These are phyloP conservation scores for Noctuana brunneofusca DNA, from an alignment of 2,888 invertebrate species.

Conservation along the genomic window DNA sequence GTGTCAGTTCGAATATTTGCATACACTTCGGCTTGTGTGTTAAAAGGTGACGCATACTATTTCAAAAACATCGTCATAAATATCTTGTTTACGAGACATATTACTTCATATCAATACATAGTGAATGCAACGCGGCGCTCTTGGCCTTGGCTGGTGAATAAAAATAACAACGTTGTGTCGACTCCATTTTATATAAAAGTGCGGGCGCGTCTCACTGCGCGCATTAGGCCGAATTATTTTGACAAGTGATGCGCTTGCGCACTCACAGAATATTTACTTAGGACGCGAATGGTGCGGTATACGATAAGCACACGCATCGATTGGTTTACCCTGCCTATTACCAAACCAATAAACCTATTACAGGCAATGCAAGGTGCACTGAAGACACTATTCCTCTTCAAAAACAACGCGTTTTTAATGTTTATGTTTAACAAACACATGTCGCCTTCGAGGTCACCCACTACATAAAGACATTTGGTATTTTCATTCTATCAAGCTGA, in stretches of 20 bases:
- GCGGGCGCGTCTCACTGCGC: conserved; percentile 49
- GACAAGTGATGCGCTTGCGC: conserved; percentile 36
- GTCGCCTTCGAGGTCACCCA: conserved; percentile 50
- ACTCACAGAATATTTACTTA: conserved; percentile 39
- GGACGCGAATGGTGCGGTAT: conserved; percentile 28
- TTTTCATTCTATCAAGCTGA: conserved; percentile 36
- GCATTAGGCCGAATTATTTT: conserved; percentile 44
- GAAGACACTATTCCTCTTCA: conserved; percentile 3
- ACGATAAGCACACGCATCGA: conserved; percentile 37
- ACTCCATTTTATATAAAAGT: conserved; percentile 67
- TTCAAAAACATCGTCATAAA: conserved; percentile 46
- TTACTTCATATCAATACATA: conserved; percentile 54
- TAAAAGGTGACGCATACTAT: conserved; percentile 34
- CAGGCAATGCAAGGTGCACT: conserved; percentile 33
- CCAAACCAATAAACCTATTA: conserved; percentile 62
- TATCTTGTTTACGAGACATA: conserved; percentile 67
- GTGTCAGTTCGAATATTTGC: background rate
- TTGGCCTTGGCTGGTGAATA: conserved; percentile 72
- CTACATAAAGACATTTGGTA: conserved; percentile 43
- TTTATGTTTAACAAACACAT: conserved; percentile 62
- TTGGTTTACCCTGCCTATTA: conserved; percentile 46
- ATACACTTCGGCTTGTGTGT: background rate
- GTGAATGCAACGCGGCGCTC: conserved; percentile 73
- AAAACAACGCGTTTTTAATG: conserved; percentile 49
- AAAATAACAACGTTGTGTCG: conserved; percentile 76